phyloP scores from a whole-genome alignment of 64 coral and sea anemone species.

The Catalaphyllia jardinei region DNA sequence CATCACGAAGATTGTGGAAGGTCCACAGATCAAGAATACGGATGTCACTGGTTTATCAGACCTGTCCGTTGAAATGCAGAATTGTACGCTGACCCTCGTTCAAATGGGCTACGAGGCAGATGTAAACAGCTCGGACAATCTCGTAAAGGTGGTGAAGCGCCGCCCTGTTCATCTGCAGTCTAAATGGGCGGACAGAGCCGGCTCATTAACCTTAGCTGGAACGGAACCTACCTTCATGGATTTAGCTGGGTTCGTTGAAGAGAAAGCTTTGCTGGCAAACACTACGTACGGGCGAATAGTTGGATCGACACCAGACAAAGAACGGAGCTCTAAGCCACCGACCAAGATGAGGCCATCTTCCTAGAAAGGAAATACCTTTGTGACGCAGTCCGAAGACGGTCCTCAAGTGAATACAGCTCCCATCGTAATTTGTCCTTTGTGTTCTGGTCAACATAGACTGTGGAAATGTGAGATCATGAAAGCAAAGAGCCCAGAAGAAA shows the following conservation, averaged over 20 bases:
- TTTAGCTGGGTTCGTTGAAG: constrained; percentile 14
- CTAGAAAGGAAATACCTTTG: too few species aligned
- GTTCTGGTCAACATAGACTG: constrained; percentile 28
- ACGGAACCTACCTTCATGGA: constrained; percentile 17
- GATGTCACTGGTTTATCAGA: neutral
- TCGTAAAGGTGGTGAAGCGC: constrained; percentile 15
- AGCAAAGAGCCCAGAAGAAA: constrained; percentile 36
- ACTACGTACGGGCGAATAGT: constrained; percentile 26
- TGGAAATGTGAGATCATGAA: constrained; percentile 5
- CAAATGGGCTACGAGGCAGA: neutral
- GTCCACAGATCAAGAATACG: constrained; percentile 16
- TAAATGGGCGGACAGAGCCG: neutral
- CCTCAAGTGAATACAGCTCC: too few species aligned
- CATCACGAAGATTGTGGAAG: too few species aligned
- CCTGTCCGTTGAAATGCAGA: neutral
- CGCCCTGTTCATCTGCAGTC: constrained; percentile 7
- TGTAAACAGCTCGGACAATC: constrained; percentile 12
- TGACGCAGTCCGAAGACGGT: too few species aligned
- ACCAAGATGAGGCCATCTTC: neutral
- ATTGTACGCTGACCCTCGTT: neutral
- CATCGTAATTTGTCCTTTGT: neutral
- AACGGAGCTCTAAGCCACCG: neutral
- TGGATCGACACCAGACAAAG: constrained; percentile 13
- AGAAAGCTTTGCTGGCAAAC: constrained; percentile 33
- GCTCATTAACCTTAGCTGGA: neutral